Evolutionary conservation across 2,888 invertebrate species (phyloP), one percentile per base, ranked within the genome.

Genomic region (Pseudoips prasinana): DNA sequence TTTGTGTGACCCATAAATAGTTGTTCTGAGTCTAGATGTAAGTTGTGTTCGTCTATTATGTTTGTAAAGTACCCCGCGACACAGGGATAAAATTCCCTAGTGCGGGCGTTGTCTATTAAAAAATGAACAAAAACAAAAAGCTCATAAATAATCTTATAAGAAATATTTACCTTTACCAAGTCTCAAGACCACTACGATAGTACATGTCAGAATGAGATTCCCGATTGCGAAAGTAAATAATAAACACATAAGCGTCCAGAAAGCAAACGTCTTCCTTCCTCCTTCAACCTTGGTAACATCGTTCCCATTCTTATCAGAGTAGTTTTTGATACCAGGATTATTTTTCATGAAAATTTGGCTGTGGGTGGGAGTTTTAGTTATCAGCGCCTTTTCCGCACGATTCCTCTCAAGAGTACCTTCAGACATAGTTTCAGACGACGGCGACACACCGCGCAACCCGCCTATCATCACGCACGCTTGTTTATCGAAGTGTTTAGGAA

Each of bases 121-220:
- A n/a, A n/a, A n/a, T n/a, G n/a, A n/a, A n/a, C n/a, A n/a, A n/a
- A n/a, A n/a, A n/a, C n/a, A n/a, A n/a, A n/a, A n/a, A n/a, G n/a
- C n/a, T n/a, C n/a, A n/a, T n/a, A n/a, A n/a, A n/a, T n/a, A n/a
- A n/a, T n/a, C n/a, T n/a, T n/a, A n/a, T n/a, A 3, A 14, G 3
- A 14, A 14, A 20, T 7, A 20, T n/a, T 58, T 69, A 89, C 89
- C 88, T 68, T 92, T 92, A 0, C 95, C 95, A 38, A 97, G 89
- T 37, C 94, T 89, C 24, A 97, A 73, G 0, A 96, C 96, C 4
- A 94, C 93, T 35, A 96, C 90, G 31, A 97, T 94, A 0, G 94
- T 94, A 22, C 96, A 90, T 0, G 96, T 96, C 1, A 96, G 79
- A 22, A 95, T 82, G 29, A 96, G 88, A 82, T 96, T 96, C 7